Conservation (phyloP, 2,888 invertebrate genomes). For the Vandiemenella viatica region DNA sequence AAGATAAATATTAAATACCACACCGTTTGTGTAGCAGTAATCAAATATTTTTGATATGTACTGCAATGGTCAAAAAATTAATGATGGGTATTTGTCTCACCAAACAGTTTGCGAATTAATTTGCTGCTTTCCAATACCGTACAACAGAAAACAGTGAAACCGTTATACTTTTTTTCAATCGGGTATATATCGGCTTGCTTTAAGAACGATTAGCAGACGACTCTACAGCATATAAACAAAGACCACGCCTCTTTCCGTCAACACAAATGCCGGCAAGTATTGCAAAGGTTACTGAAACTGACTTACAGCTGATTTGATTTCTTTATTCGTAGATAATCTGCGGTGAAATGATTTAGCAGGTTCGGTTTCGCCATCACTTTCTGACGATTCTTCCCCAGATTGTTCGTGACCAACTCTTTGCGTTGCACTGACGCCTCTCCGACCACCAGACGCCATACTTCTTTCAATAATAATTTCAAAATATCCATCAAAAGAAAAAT, state of each 20-base stretch:
- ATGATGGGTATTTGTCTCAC: no score
- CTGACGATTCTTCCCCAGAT: slow-evolving; percentile 45
- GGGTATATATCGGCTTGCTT: no score
- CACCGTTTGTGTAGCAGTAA: no score
- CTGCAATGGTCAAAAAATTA: no score
- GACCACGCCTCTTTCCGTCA: slow-evolving; percentile 13
- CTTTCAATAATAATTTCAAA: not conserved
- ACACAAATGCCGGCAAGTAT: not conserved
- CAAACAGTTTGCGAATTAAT: no score
- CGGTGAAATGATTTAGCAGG: slow-evolving; percentile 60
- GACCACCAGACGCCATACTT: slow-evolving; percentile 12
- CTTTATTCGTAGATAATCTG: slow-evolving; percentile 68
- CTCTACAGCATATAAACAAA: slow-evolving; percentile 2
- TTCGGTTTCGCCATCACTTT: slow-evolving; percentile 72
- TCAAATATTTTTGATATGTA: no score
- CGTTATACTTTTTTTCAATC: no score
- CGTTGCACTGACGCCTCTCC: slow-evolving; percentile 1
- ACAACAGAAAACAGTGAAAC: no score
- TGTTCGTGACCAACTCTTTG: slow-evolving; percentile 7
- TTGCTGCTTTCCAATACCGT: no score
- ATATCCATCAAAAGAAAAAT: no score
- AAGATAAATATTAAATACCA: no score
- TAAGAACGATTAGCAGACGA: not conserved
- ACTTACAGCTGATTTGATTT: slow-evolving; percentile 65
- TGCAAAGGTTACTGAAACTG: slow-evolving; percentile 9